Evolutionary conservation across 2,113 vertebrate species (phyloP), one percentile per base, ranked within the genome.

Genomic region (Otus sunia): DNA sequence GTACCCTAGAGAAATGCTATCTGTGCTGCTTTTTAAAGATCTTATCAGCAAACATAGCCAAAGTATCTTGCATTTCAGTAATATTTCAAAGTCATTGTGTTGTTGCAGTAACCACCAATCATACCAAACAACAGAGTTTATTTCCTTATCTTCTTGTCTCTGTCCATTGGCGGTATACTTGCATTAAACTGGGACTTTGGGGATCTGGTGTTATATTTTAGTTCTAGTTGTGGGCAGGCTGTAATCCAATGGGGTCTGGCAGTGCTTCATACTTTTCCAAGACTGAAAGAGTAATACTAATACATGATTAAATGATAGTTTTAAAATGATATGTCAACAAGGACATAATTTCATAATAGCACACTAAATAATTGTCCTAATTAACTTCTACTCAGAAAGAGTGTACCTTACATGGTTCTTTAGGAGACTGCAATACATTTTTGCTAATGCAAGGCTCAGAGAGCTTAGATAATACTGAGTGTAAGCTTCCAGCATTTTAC

Each of bases 341-440:
- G 23, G 4, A 52, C 5, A 5, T 25, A 2, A 55, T n/a, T 90
- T 36, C 23, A 5, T 19, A 72, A 49, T 0, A 79, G 39, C 39
- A 39, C 30, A 76, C 11, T 27, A 79, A 79, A n/a, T 49, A 72
- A 83, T 60, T 50, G 49, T 45, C 37, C 36, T 34, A 12, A 64
- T 30, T 39, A 3, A 4, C 86, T 90, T 76, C 59, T 53, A 37
- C n/a, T 32, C 41, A 76, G 53, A 73, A 18, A 62, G 37, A 86
- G 10, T 1, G 5, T 47, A 22, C 29, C 18, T 76, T 17, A 45
- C 43, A 45, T 26, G 11, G 5, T 26, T 80, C 9, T 77, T 79
- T 55, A 0, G 0, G 45, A 76, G 32, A 30, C 21, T 59, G 22
- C n/a, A 92, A 43, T 21, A 26, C 4, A n/a, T 22, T 53, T 89